These are phyloP conservation scores for Oreochromis mossambicus DNA, from an alignment of 2,797 vertebrate genomes.

Conservation along the genomic window DNA sequence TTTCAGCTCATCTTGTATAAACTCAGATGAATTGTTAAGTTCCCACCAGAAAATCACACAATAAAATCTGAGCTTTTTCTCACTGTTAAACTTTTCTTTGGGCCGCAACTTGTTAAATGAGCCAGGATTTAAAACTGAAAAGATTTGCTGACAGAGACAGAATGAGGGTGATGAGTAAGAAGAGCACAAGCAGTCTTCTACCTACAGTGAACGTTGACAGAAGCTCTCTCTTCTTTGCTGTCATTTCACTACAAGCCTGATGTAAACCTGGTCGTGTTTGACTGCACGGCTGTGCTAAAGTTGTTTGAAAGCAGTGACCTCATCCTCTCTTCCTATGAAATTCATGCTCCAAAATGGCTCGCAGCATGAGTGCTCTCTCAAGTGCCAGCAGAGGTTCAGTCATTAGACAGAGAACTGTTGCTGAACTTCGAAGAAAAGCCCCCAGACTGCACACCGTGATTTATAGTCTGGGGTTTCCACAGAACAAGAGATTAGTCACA, in stretches of 20 bases:
- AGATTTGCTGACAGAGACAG: constrained; percentile 26
- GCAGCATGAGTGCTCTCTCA: constrained; percentile 45
- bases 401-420: constrained; percentile 45
- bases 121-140: constrained; percentile 25
- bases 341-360: constrained; percentile 48
- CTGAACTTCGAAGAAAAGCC: constrained; percentile 61
- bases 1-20: constrained; percentile 26
- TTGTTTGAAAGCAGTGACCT: constrained; percentile 63
- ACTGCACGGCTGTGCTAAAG: constrained; percentile 1
- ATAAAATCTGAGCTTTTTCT: constrained; percentile 15
- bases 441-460: constrained; percentile 67
- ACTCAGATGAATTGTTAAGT: constrained; percentile 11
- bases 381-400: constrained; percentile 18
- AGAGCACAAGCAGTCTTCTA: background rate
- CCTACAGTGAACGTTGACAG: constrained; percentile 46
- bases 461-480: constrained; percentile 69
- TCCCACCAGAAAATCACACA: constrained; percentile 7
- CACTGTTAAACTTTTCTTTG: constrained; percentile 25
- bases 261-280: constrained; percentile 40
- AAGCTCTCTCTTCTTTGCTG: constrained; percentile 38
- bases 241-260: constrained; percentile 40
- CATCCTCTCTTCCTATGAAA: constrained; percentile 58
- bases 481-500: constrained; percentile 76
- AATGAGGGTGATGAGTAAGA: constrained; percentile 36
- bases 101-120: background rate